Evolutionary conservation across 2,888 invertebrate species (phyloP).

Genomic region (Drosophila antonietae): DNA sequence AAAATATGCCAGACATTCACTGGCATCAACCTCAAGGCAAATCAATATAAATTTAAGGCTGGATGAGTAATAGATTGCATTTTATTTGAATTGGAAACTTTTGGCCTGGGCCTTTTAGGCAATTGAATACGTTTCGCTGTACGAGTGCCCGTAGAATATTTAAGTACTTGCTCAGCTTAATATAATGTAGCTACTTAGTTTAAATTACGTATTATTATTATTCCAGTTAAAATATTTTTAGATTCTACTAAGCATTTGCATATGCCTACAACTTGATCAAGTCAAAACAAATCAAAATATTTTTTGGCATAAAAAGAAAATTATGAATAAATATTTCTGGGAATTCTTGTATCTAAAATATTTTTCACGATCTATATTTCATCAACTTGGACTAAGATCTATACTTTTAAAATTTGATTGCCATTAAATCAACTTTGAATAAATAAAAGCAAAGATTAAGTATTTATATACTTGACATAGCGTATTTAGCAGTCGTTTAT

Average conservation of each 20-base stretch:
- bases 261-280: too few relatives aligned
- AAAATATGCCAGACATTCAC: background rate
- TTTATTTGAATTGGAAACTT: background rate
- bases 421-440: too few relatives aligned
- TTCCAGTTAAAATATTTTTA: background rate
- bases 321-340: background rate
- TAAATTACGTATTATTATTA: background rate
- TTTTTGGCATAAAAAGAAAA: too few relatives aligned
- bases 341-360: background rate
- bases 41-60: background rate
- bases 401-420: too few relatives aligned
- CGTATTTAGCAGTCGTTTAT: conserved; percentile 27
- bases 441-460: background rate
- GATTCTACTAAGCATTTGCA: background rate
- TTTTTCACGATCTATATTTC: too few relatives aligned
- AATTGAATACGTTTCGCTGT: background rate
- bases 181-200: background rate
- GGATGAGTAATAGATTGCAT: background rate
- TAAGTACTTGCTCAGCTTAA: background rate
- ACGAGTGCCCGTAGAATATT: background rate
- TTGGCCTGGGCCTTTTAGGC: background rate
- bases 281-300: too few relatives aligned
- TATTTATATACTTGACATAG: conserved; percentile 2
- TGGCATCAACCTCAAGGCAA: background rate
- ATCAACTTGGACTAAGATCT: too few relatives aligned